These are phyloP conservation scores for Enteromius radiatus DNA, from an alignment of 2,797 vertebrate genomes.

Conservation along the genomic window DNA sequence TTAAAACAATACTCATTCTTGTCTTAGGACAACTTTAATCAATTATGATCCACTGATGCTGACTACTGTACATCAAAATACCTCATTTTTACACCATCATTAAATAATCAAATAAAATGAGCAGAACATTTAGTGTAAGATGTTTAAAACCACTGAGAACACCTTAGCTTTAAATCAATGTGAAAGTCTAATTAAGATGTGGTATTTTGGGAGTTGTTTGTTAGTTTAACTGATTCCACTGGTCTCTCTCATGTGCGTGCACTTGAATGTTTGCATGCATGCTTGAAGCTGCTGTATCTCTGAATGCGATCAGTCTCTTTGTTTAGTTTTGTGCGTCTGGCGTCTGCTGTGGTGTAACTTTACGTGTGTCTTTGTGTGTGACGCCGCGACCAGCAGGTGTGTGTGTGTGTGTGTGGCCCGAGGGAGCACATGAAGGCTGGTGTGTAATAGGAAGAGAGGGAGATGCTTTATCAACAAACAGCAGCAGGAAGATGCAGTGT, in stretches of 20 bases:
- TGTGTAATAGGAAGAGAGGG: background rate
- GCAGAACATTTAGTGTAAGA: background rate
- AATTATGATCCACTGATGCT: no score
- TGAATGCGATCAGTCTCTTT: constrained; percentile 25
- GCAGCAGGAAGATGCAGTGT: constrained; percentile 29
- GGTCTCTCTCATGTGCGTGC: background rate
- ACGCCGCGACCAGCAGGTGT: constrained; percentile 12
- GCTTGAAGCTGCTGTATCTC: background rate
- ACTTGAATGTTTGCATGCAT: background rate
- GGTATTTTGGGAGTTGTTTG: background rate
- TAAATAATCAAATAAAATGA: background rate
- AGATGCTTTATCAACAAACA: constrained; percentile 43
- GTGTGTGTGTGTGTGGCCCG: constrained; percentile 4
- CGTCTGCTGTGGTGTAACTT: constrained; percentile 42
- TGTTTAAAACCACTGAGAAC: background rate
- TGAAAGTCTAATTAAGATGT: background rate
- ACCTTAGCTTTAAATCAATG: background rate
- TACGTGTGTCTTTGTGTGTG: constrained; percentile 3
- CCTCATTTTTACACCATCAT: background rate
- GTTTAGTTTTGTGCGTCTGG: constrained; percentile 2
- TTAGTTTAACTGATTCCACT: background rate
- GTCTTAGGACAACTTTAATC: no score
- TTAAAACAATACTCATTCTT: no score
- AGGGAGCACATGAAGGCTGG: constrained; percentile 3
- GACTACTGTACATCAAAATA: background rate